Base-by-base conservation (phyloP, 2,888 invertebrate species). In the Brachylomia viminalis region DNA sequence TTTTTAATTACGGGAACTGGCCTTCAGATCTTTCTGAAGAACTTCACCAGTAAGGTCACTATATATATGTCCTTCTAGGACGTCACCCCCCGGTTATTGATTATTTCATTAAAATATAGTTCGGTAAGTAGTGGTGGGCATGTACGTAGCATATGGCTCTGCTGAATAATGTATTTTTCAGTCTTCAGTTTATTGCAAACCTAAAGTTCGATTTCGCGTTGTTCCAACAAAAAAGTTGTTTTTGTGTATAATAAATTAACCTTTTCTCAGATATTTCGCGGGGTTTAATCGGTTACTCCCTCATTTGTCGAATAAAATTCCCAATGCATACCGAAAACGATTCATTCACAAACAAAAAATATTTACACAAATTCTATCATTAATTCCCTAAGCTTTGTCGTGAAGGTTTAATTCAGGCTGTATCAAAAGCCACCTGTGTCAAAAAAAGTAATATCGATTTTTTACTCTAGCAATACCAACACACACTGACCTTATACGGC, bases 301-400 rank as follows among this genome's bases (percentile, higher is more conserved):
- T 76, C 58, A 85, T 84, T 83, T 80, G 83, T 77, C 61, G 73
- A 79, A 78, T 72, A 72, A 77, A 72, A 71, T 47, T 82, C 61
- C 49, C 17, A 11, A 74, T 67, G 20, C 33, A 52, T 72, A 59
- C 72, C 77, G 86, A 83, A 88, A 85, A 76, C 81, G 61, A 76
- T 84, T 83, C 83, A 87, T 87, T 75, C 88, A 88, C 88, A 78
- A 93, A 95, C 94, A 95, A 94, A 89, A 90, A 92, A 94, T 95
- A 94, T 95, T 95, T 95, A 95, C 94, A 92, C 87, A 91, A 79
- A 80, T 81, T 86, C 80, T 72, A 91, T 94, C 93, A 94, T 95
- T 94, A 95, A 94, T 94, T 90, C 91, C 88, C 68, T 88, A 65
- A 86, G 75, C 87, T 78, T 84, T 84, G 83, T 83, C 79, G 77